Evolutionary conservation across 1,140 invertebrate species (phyloP).

Genomic region (Drosophila pseudoobscura): DNA sequence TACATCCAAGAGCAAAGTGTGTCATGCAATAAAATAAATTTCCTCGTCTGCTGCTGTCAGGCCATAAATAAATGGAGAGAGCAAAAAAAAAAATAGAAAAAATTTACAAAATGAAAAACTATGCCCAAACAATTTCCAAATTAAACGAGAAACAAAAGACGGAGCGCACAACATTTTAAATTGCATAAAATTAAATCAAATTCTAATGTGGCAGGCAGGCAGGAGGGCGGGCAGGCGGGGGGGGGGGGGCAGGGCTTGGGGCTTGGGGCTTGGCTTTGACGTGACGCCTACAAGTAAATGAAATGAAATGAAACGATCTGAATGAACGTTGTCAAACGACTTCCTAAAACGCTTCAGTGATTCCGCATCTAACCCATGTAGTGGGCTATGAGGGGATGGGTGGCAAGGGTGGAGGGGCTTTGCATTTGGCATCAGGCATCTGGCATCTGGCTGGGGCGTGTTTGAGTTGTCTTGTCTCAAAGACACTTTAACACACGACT

Average conservation of each 20-base stretch:
- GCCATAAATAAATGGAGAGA: constrained; percentile 60
- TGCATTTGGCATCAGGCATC: constrained; percentile 59
- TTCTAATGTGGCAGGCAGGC: constrained; percentile 64
- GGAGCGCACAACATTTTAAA: constrained; percentile 56
- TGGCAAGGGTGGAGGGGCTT: constrained; percentile 28
- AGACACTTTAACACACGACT: constrained; percentile 70
- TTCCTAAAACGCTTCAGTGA: constrained; percentile 81
- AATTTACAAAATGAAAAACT: constrained; percentile 23
- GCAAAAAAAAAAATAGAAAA: too few species aligned
- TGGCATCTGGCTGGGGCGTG: constrained; percentile 37
- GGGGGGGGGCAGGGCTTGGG: background rate
- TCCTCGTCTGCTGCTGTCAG: constrained; percentile 62
- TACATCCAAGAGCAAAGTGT: constrained; percentile 58
- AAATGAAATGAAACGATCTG: constrained; percentile 42
- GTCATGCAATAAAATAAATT: constrained; percentile 73
- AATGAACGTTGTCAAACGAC: constrained; percentile 58
- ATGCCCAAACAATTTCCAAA: constrained; percentile 76
- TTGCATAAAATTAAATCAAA: constrained; percentile 82
- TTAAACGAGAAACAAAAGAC: constrained; percentile 53
- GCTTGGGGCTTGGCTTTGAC: constrained; percentile 45
- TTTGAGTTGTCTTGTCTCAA: constrained; percentile 20
- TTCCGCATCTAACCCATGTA: constrained; percentile 70
- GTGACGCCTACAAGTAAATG: constrained; percentile 62
- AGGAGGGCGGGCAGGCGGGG: too few species aligned
- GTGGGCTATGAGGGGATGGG: constrained; percentile 5